These are phyloP conservation scores for Threskiornis aethiopicus DNA, from an alignment of 2,797 vertebrate genomes.

Conservation along the genomic window DNA sequence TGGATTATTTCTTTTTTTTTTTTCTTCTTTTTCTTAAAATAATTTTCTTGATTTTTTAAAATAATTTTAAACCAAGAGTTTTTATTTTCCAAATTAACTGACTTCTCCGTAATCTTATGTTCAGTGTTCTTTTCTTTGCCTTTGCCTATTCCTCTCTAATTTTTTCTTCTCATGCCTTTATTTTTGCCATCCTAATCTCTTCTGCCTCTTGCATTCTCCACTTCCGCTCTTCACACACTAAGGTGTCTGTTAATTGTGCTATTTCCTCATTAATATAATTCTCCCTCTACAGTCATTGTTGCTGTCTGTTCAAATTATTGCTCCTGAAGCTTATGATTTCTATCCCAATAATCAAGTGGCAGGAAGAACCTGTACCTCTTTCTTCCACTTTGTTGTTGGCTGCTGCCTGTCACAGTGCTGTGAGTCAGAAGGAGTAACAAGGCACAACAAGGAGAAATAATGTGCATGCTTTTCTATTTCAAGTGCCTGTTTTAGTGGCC, in stretches of 20 bases:
- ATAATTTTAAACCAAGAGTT: not conserved
- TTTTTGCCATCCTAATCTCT: not conserved
- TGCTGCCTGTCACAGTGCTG: not conserved
- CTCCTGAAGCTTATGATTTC: not conserved
- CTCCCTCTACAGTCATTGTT: not conserved
- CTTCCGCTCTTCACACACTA: not conserved
- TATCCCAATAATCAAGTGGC: not conserved
- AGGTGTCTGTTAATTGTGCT: not conserved
- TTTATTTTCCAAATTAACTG: not conserved
- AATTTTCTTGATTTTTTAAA: not conserved
- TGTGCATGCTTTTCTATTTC: not conserved
- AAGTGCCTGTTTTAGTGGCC: not conserved
- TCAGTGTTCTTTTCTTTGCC: accelerated
- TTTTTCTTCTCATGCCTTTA: not conserved
- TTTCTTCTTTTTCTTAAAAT: not conserved
- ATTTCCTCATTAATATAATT: not conserved
- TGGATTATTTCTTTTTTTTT: accelerated
- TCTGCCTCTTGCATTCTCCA: not conserved
- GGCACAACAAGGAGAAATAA: not conserved
- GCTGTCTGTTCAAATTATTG: not conserved
- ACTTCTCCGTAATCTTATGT: not conserved
- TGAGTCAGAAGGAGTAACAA: not conserved
- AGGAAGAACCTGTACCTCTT: not conserved
- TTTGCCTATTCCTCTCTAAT: not conserved
- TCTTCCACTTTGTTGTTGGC: not conserved